Base-by-base conservation (phyloP, 2,888 invertebrate genomes). In the Augochlorella aurata region DNA sequence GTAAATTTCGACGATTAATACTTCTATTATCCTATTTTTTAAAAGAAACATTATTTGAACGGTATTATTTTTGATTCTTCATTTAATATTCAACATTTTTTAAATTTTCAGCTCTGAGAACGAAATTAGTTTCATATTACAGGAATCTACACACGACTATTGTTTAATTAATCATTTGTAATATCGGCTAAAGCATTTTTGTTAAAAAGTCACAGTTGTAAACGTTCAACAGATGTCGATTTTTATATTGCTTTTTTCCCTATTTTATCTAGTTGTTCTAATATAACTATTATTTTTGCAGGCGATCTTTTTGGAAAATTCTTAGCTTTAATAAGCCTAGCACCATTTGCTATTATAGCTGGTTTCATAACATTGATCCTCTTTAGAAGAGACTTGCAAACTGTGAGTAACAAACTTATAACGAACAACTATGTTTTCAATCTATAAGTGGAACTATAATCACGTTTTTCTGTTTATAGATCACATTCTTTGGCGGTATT, bases 301-400 rank as follows among this genome's bases (percentile, higher is more conserved):
- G 98, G 97, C 90, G 98, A 98, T 94, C 94, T 95, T 85, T 92
- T 98, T 85, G 98, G 98, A 73, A 97, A 97, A 94, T 93, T 97
- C 79, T 95, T 98, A 93, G 98, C 98, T 78, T 94, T 97, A 90
- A 95, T 96, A 90, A 98, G 98, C 94, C 94, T 98, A 89, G 94
- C 97, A 83, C 98, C 98, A 10, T 96, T 98, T 94, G 97, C 96
- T 88, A 96, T 98, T 89, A 95, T 97, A 73, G 96, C 97, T 88
- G 97, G 97, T 85, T 97, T 98, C 94, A 92, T 97, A 84, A 96
- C 98, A 61, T 94, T 98, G 83, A 97, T 98, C 90, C 94, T 98
- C 86, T 98, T 98, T 94, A 95, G 98, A 92, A 95, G 98, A 94
- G 98, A 98, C 95, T 95, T 98, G 88, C 98, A 98, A 92, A 98